Evolutionary conservation across 1,140 invertebrate species (phyloP).

Genomic region (Drosophila aff.): DNA sequence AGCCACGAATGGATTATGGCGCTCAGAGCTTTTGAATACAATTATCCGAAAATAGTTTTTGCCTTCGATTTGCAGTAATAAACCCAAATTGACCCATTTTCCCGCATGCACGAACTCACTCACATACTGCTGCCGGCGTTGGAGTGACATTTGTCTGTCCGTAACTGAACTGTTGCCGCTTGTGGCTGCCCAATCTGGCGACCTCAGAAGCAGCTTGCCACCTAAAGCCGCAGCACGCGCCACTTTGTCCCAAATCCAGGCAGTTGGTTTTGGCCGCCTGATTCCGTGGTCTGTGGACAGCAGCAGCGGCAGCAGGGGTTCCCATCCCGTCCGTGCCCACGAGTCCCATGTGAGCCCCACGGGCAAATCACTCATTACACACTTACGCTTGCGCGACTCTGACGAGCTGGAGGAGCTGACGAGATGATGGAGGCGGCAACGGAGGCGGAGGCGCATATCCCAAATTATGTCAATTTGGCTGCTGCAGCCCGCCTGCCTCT

Average conservation of each 20-base stretch:
- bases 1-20: too few relatives aligned
- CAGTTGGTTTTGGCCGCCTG: constrained; percentile 66
- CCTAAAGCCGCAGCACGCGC: constrained; percentile 79
- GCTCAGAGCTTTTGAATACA: constrained; percentile 9
- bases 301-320: background rate
- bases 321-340: constrained; percentile 3
- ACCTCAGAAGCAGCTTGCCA: constrained; percentile 74
- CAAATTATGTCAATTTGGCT: constrained; percentile 83
- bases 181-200: constrained; percentile 54
- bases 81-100: constrained; percentile 48
- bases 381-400: constrained; percentile 70
- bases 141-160: constrained; percentile 66
- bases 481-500: constrained; percentile 48
- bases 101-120: constrained; percentile 26
- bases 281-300: constrained; percentile 46
- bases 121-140: constrained; percentile 16
- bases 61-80: constrained; percentile 51
- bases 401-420: constrained; percentile 29
- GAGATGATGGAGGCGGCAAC: constrained; percentile 21
- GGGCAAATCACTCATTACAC: constrained; percentile 83
- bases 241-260: constrained; percentile 71
- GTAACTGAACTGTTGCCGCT: constrained; percentile 65
- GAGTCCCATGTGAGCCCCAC: constrained; percentile 64
- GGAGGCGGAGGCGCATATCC: constrained; percentile 53
- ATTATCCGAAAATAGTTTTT: constrained; percentile 24